phyloP scores from a whole-genome alignment of 2,888 invertebrate genomes.

The Acanthacorydalis orientalis region DNA sequence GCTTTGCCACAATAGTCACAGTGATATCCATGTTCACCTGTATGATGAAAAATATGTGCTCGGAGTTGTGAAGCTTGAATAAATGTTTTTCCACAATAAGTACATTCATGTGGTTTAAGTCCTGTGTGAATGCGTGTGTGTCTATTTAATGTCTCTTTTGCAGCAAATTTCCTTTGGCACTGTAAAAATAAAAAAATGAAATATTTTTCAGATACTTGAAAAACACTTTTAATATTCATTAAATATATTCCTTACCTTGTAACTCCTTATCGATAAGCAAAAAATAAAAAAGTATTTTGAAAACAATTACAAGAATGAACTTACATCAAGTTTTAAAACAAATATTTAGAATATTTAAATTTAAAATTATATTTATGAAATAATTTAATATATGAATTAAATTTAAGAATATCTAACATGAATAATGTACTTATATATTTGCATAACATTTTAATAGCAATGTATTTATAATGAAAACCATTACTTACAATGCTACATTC shows the following conservation, averaged over 20 bases:
- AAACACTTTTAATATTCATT: too few relatives aligned
- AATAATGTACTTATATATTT: too few relatives aligned
- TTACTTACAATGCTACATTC: constrained; percentile 25
- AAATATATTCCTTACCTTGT: constrained; percentile 13
- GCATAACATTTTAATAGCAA: too few relatives aligned
- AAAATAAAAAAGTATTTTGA: too few relatives aligned
- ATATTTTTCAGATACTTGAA: background rate
- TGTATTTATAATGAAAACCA: too few relatives aligned
- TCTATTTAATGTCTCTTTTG: constrained; percentile 52
- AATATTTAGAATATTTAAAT: too few relatives aligned
- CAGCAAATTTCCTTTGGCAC: constrained; percentile 64
- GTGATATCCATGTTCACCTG: constrained; percentile 45
- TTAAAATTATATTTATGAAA: too few relatives aligned
- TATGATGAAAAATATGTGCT: constrained; percentile 62
- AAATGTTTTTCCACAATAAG: constrained; percentile 59
- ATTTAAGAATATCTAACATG: too few relatives aligned
- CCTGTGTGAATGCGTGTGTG: constrained; percentile 33
- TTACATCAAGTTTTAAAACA: too few relatives aligned
- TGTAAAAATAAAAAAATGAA: constrained; percentile 21
- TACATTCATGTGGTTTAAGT: constrained; percentile 41
- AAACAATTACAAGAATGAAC: too few relatives aligned
- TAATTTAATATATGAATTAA: too few relatives aligned
- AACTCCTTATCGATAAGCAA: background rate
- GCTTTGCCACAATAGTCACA: constrained; percentile 41
- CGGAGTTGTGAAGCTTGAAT: constrained; percentile 68